Evolutionary conservation across 2,888 invertebrate genomes (phyloP), one percentile per base, ranked within the genome.

Genomic region (Lochmaea crataegi): DNA sequence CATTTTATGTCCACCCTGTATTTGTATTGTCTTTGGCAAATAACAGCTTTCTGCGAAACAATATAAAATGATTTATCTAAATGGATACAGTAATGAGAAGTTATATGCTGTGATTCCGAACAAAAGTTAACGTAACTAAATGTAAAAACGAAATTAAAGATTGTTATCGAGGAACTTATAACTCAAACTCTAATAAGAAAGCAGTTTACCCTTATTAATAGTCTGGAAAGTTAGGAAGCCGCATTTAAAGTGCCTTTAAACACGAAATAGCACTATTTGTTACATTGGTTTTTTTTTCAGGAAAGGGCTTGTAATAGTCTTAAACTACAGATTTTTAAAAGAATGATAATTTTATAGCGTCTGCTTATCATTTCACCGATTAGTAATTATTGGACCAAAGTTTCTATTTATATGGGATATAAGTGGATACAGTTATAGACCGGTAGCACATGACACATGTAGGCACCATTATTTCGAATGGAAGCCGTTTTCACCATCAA

Each of bases 121-220:
- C 32, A 32, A 32, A 12, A 32, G 14, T 57, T 57, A 57, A 18
- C 57, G 57, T 58, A 26, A 12, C 58, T 51, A 65, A 84, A 83
- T 82, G 84, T 80, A 84, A 84, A 85, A 84, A 85, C 85, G 84
- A 86, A 85, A 86, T 86, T 86, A 86, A 86, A 86, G 86, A 86
- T 86, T 84, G 80, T 85, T 86, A 86, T 86, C 86, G 80, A 77
- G 80, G 80, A 83, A 84, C 84, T 84, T 85, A 85, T 85, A 86
- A 85, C 84, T 84, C 84, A 84, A 85, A 86, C 82, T 86, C 85
- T 86, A 86, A 86, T 86, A 86, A 86, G 86, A 86, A 84, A 85
- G 85, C 85, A 81, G 83, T 85, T 83, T 82, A 82, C 82, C 83
- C 83, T 84, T 85, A 84, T 85, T 85, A 85, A 85, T 85, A 83